These are phyloP conservation scores for Sialis lutaria DNA, from an alignment of 2,888 invertebrate species.

Conservation along the genomic window DNA sequence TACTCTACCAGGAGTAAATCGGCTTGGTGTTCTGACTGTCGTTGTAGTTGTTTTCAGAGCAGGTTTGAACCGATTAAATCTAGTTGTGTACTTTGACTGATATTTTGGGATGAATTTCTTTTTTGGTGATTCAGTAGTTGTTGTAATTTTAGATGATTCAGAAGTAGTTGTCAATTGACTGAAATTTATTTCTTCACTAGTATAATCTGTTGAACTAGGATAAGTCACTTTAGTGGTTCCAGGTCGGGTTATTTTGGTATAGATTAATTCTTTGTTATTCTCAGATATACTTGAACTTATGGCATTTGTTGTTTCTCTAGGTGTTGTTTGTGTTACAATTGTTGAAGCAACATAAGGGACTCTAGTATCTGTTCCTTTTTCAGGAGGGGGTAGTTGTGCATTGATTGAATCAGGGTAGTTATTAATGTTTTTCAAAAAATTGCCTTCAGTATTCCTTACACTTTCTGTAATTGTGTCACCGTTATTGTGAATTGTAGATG, in stretches of 20 bases:
- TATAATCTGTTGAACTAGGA: background rate
- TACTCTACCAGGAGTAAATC: background rate
- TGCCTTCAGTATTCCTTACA: background rate
- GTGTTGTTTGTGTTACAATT: slow-evolving; percentile 12
- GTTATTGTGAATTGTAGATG: background rate
- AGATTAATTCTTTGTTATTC: background rate
- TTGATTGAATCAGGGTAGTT: slow-evolving; percentile 17
- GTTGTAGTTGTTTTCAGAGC: slow-evolving; percentile 1
- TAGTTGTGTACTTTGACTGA: slow-evolving; percentile 8
- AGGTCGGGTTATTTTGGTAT: slow-evolving; percentile 2
- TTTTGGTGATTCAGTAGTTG: background rate
- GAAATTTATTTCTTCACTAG: background rate
- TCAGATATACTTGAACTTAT: slow-evolving; percentile 5
- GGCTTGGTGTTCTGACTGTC: background rate
- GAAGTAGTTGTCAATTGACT: background rate
- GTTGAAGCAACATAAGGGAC: slow-evolving; percentile 15
- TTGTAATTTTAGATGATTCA: background rate
- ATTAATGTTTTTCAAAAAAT: background rate
- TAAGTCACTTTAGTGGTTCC: background rate
- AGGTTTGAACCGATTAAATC: slow-evolving; percentile 8
- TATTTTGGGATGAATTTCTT: slow-evolving; percentile 3
- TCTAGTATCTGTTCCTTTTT: slow-evolving; percentile 15
- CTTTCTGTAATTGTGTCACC: background rate
- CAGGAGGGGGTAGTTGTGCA: slow-evolving; percentile 22
- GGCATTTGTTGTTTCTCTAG: slow-evolving; percentile 10